These are phyloP conservation scores for Sander lucioperca DNA, from an alignment of 2,113 vertebrate species.

Conservation along the genomic window DNA sequence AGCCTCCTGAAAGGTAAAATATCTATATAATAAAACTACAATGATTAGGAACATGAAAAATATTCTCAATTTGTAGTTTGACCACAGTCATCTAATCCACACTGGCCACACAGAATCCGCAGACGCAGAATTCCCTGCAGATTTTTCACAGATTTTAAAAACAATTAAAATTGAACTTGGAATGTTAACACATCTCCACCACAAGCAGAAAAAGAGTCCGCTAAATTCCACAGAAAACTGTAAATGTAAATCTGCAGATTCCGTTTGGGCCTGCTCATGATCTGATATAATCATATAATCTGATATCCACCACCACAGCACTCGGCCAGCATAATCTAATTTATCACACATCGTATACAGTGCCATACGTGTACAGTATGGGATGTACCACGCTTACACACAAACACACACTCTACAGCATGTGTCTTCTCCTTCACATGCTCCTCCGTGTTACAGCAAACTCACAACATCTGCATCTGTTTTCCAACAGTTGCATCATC, in stretches of 20 bases:
- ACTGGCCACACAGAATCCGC: too few species aligned
- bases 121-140: too few species aligned
- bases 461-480: conserved; percentile 46
- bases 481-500: conserved; percentile 33
- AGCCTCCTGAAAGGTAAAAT: neutral
- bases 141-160: too few species aligned
- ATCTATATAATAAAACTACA: neutral
- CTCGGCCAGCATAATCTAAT: conserved; percentile 37
- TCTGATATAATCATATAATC: too few species aligned
- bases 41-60: neutral
- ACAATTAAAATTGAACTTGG: too few species aligned
- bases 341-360: conserved; percentile 1
- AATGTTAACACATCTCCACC: too few species aligned
- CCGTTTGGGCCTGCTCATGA: too few species aligned
- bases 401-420: conserved; percentile 21
- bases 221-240: too few species aligned
- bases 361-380: neutral
- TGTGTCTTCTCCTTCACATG: neutral
- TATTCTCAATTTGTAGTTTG: neutral
- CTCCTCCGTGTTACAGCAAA: conserved; percentile 8
- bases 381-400: neutral
- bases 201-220: too few species aligned
- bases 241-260: too few species aligned
- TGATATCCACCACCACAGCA: conserved; percentile 10
- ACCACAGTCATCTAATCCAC: neutral